phyloP scores from a whole-genome alignment of 2,113 vertebrate species.

The Dasyurus viverrinus region DNA sequence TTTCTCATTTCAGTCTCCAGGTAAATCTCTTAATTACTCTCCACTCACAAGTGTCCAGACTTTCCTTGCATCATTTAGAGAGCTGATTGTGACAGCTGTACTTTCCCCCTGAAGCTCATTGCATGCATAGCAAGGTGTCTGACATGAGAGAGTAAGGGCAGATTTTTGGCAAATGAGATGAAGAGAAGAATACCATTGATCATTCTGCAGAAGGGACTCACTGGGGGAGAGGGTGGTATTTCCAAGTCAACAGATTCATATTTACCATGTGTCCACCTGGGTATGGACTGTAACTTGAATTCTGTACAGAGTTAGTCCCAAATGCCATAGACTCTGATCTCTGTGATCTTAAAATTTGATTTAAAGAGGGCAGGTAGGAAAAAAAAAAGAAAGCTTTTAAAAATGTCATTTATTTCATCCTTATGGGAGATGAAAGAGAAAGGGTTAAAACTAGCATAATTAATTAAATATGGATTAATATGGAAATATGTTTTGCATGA shows the following conservation, averaged over 20 bases:
- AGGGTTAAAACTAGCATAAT: background rate
- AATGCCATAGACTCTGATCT: slow-evolving; percentile 13
- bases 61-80: slow-evolving; percentile 15
- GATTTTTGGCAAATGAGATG: background rate
- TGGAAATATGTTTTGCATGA: no score
- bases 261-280: background rate
- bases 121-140: background rate
- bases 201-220: slow-evolving; percentile 10
- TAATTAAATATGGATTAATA: no score
- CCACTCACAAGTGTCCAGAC: background rate
- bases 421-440: background rate
- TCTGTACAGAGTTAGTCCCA: slow-evolving; percentile 34
- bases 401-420: background rate
- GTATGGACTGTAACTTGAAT: background rate
- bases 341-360: slow-evolving; percentile 19
- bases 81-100: background rate
- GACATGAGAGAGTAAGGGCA: background rate
- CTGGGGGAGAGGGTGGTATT: background rate
- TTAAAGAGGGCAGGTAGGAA: background rate
- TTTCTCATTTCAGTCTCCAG: background rate
- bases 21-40: background rate
- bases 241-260: background rate
- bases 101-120: background rate
- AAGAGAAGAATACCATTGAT: background rate
- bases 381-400: slow-evolving; percentile 11